phyloP scores from a whole-genome alignment of 1,140 invertebrate species.

The Ephestia elutella region DNA sequence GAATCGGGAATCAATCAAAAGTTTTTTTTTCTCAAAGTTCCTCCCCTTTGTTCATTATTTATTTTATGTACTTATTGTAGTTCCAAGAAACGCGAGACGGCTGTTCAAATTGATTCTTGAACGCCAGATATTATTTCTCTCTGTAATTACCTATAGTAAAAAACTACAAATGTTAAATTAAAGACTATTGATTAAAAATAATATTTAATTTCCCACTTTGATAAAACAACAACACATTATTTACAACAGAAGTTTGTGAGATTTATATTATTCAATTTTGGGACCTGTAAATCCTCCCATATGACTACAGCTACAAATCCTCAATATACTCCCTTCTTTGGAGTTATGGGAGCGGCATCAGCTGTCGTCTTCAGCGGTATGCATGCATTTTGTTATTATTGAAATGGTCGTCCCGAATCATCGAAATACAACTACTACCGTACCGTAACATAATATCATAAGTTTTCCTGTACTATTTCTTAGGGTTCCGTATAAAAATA shows the following conservation, averaged over 20 bases:
- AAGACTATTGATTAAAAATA: not conserved
- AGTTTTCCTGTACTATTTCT: too few relatives aligned
- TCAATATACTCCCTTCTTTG: conserved; percentile 98
- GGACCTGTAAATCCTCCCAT: conserved; percentile 78
- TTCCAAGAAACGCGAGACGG: too few relatives aligned
- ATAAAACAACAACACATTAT: too few relatives aligned
- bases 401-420: conserved; percentile 61
- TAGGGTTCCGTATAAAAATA: too few relatives aligned
- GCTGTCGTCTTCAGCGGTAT: conserved; percentile 99
- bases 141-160: too few relatives aligned
- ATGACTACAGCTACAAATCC: conserved; percentile 78
- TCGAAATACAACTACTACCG: too few relatives aligned
- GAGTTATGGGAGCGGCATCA: conserved; percentile 98
- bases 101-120: not conserved
- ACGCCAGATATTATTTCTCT: not conserved
- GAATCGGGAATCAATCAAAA: too few relatives aligned
- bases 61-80: too few relatives aligned
- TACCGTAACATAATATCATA: too few relatives aligned
- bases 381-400: conserved; percentile 66
- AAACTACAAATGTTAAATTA: not conserved
- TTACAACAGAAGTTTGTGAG: not conserved
- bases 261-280: conserved; percentile 59
- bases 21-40: too few relatives aligned
- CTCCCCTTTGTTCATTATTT: too few relatives aligned
- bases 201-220: not conserved